Percentiles rank a stretch among this genome's conserved stretches.
phyloP scores from a whole-genome alignment of 2,888 invertebrate species.

The Chromoteleia sp. region DNA sequence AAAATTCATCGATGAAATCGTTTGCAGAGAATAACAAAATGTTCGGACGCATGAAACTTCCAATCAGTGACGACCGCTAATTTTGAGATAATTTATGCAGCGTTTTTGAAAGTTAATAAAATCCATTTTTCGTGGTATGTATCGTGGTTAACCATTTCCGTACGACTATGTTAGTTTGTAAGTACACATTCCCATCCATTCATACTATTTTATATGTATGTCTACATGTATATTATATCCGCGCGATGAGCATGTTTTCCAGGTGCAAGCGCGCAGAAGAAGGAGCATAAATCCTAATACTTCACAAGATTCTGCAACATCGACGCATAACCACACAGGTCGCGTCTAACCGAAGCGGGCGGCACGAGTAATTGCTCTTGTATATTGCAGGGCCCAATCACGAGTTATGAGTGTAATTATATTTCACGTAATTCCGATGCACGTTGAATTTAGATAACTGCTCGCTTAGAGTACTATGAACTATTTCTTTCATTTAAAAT shows the following conservation, averaged over 20 bases:
- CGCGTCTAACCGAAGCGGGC: constrained; percentile 63
- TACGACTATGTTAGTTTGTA: constrained; percentile 60
- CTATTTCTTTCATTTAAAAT: constrained; percentile 50
- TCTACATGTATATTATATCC: constrained; percentile 66
- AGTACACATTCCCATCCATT: constrained; percentile 39
- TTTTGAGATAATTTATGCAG: constrained; percentile 40
- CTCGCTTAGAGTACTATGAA: constrained; percentile 25
- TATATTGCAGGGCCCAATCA: constrained; percentile 67
- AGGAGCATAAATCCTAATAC: constrained; percentile 64
- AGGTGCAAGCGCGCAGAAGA: constrained; percentile 58
- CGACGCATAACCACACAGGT: constrained; percentile 66
- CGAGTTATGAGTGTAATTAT: constrained; percentile 69
- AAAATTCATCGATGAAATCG: background rate
- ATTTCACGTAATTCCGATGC: constrained; percentile 67
- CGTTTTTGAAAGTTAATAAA: constrained; percentile 39
- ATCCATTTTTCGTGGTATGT: constrained; percentile 45
- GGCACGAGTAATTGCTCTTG: constrained; percentile 65
- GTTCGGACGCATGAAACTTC: background rate
- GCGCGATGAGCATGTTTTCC: constrained; percentile 51
- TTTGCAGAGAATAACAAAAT: constrained; percentile 2
- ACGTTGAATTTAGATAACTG: constrained; percentile 65
- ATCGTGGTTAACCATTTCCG: constrained; percentile 67
- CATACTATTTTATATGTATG: constrained; percentile 66
- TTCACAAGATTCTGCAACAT: constrained; percentile 56
- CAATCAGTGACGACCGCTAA: constrained; percentile 37